Base-by-base conservation (phyloP, 2,113 vertebrate species). In the Corythornis vintsioides region DNA sequence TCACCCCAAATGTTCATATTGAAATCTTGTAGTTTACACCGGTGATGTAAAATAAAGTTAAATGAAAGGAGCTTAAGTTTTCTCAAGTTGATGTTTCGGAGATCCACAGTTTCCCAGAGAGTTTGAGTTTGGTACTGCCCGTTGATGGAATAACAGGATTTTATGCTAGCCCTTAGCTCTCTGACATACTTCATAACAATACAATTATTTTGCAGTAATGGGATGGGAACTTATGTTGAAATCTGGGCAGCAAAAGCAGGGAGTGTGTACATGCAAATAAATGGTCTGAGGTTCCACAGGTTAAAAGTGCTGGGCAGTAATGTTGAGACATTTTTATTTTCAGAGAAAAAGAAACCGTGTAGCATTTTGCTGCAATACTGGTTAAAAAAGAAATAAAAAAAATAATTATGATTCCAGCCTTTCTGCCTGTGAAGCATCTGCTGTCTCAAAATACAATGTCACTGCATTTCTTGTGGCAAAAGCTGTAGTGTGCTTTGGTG, bases 201-300 rank as follows among this genome's bases (percentile, higher is more conserved):
- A 26, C 7, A 5, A 2, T 47, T 73, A 9, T 15, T 76, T 87
- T 43, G 11, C n/a, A 59, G 29, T 4, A 53, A 9, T 7, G 57
- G 45, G 8, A 6, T 28, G 38, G n/a, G 45, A 72, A 3, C 2
- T 26, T 21, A 12, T 6, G 11, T 43, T 60, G 52, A 40, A 74
- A 45, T 45, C 55, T n/a, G 26, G 59, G 8, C 9, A 52, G 67
- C 13, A 63, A 52, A 64, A 61, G 29, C 40, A 9, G 16, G 1
- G 8, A 17, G 29, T 40, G 2, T 35, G 3, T 14, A 35, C 7
- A 33, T 0, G 3, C 2, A 3, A 38, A 38, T 38, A 38, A 38
- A 38, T 38, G 38, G 38, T 38, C 38, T 38, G 38, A n/a, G 6
- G 45, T 90, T 88, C 45, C 59, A 25, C 14, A 56, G 13, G 24